Evolutionary conservation across 1,140 invertebrate genomes (phyloP), one percentile per base, ranked within the genome.

Genomic region (Achatina immaculata): DNA sequence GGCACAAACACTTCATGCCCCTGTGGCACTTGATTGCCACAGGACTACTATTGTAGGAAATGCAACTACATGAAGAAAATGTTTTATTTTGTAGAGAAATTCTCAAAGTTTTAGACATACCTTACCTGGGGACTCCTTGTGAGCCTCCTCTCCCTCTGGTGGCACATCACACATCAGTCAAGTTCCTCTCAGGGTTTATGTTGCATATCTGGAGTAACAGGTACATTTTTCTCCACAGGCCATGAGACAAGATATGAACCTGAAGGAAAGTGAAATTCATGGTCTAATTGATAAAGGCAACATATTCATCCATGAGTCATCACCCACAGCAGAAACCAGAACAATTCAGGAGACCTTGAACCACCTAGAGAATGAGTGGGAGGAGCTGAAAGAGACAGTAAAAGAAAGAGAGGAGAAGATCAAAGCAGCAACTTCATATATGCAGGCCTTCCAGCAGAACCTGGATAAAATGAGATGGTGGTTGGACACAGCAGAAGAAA

Each of bases 391-490:
- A 62, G 82, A 86, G 31, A 42, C 72, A 21, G 86, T 87, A 16
- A 74, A 75, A 11, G 81, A 87, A 38, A 83, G 84, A 66, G 83
- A 87, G 34, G 80, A 83, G 42, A 82, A 89, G 55, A 79, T 91
- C 24, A 81, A 83, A n/a, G 83, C 83, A 14, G 83, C 86, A 58
- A 82, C 78, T 7, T 96, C 98, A 90, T 96, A 97, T 88, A 97
- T 96, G 89, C 95, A 95, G 82, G 97, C 97, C 89, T 99, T 96
- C 91, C 95, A 95, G 85, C 94, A 94, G 84, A 94, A 94, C 1
- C 94, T 96, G 79, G 96, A 98, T 85, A 93, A 94, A 0, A 97
- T 98, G 92, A 88, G 96, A 0, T 95, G 96, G 0, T 98, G 97
- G 97, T 89, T 99, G 68, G 92, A 94, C 43, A 94, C 96, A 81